Conservation (phyloP, 1,140 invertebrate genomes). For the Cyrtorhinus lividipennis region DNA sequence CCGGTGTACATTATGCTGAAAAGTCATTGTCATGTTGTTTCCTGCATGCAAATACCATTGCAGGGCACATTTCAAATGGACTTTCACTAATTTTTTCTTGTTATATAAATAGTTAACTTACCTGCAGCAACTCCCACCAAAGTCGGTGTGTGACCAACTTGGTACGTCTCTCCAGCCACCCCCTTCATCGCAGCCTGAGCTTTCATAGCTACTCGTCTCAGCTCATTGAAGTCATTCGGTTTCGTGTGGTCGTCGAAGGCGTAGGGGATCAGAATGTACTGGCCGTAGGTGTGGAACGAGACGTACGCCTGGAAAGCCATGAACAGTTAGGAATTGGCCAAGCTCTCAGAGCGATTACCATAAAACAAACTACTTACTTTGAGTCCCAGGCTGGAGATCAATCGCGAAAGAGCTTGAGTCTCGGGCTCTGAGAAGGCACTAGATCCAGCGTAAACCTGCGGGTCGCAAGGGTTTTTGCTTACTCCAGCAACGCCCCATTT, state of each 20-base stretch:
- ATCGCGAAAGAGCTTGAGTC: conserved; percentile 38
- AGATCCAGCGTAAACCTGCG: conserved; percentile 62
- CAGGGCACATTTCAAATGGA: too few relatives aligned
- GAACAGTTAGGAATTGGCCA: too few relatives aligned
- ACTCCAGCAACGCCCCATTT: conserved; percentile 55
- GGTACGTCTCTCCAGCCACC: conserved; percentile 51
- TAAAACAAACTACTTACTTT: too few relatives aligned
- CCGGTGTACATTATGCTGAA: too few relatives aligned
- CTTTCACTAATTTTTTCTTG: too few relatives aligned
- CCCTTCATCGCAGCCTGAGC: conserved; percentile 51
- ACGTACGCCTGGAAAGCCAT: conserved; percentile 39
- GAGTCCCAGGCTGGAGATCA: conserved; percentile 21
- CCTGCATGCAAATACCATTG: too few relatives aligned
- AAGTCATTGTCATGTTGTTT: too few relatives aligned
- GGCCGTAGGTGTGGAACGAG: conserved; percentile 52
- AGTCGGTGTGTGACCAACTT: conserved; percentile 54
- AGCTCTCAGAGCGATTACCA: too few relatives aligned
- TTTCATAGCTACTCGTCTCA: conserved; percentile 40
- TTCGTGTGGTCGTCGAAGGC: conserved; percentile 37
- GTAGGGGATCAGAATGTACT: conserved; percentile 53
- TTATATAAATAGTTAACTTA: too few relatives aligned
- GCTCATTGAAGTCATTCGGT: conserved; percentile 36
- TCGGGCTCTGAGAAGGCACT: conserved; percentile 74
- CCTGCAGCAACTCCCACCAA: conserved; percentile 58
- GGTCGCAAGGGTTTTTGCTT: conserved; percentile 52